Conservation (phyloP, 1,140 invertebrate genomes). For the Trialeurodes vaporariorum region DNA sequence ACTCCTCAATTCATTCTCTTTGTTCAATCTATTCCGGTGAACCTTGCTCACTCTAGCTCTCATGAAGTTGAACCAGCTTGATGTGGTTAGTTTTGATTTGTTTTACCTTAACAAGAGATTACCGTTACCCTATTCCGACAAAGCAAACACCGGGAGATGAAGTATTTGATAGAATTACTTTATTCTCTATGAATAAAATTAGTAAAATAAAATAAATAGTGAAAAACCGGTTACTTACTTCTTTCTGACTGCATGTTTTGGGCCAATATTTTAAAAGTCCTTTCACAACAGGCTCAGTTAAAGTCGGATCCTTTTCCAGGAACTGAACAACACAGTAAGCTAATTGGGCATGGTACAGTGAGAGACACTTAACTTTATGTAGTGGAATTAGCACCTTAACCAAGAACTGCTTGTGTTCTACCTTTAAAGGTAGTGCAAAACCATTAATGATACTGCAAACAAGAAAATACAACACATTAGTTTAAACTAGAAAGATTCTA, state of each 20-base stretch:
- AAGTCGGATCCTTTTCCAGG: constrained; percentile 93
- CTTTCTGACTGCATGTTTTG: constrained; percentile 97
- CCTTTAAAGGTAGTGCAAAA: constrained; percentile 92
- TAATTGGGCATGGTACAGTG: constrained; percentile 90
- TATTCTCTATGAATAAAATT: no score
- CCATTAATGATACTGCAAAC: constrained; percentile 91
- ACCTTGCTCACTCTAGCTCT: no score
- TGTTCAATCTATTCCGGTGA: no score
- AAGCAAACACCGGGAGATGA: no score
- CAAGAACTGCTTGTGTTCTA: constrained; percentile 95
- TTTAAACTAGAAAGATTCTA: no score
- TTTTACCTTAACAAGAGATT: no score
- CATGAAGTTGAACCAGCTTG: no score
- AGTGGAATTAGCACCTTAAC: constrained; percentile 96
- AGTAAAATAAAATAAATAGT: no score
- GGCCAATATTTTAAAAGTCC: constrained; percentile 98
- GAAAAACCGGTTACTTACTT: constrained; percentile 36
- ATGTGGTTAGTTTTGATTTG: no score
- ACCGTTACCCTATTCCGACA: no score
- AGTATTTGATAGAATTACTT: no score
- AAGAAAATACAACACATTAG: constrained; percentile 18
- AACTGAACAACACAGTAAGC: constrained; percentile 99
- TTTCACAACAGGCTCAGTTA: constrained; percentile 92
- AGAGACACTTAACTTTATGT: constrained; percentile 78
- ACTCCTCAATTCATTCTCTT: no score